These are phyloP conservation scores for Drosophila limbata DNA, from an alignment of 2,888 invertebrate genomes.

Conservation along the genomic window DNA sequence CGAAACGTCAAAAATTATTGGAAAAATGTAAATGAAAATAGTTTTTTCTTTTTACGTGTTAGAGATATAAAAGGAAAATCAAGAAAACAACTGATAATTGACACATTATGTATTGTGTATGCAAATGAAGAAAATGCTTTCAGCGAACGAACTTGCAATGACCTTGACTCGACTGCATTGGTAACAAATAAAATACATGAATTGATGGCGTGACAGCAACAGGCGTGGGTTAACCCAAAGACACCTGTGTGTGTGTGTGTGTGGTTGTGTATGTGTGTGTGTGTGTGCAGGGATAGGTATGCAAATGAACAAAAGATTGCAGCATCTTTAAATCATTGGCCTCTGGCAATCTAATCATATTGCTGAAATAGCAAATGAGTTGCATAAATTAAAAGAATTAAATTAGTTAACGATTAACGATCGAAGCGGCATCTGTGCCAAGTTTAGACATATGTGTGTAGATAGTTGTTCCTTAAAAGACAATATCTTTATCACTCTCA, in stretches of 20 bases:
- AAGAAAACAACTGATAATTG: conserved; percentile 15
- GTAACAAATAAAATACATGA: conserved; percentile 1
- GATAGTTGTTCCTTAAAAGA: background rate
- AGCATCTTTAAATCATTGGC: conserved; percentile 9
- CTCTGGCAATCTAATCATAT: conserved; percentile 9
- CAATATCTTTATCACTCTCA: background rate
- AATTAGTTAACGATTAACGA: background rate
- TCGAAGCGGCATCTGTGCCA: background rate
- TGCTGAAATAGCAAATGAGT: conserved; percentile 8
- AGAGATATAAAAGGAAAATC: background rate
- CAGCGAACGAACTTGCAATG: conserved; percentile 33
- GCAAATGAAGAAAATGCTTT: conserved; percentile 29
- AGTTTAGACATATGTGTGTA: background rate
- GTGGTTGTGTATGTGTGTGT: background rate
- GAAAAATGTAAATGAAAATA: conserved; percentile 69
- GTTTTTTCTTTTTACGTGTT: conserved; percentile 4
- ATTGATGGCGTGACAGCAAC: conserved; percentile 2
- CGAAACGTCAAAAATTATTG: conserved; percentile 32
- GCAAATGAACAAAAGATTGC: conserved; percentile 16
- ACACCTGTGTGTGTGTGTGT: background rate
- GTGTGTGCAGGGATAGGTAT: background rate
- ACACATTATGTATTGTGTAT: conserved; percentile 8
- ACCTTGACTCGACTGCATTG: conserved; percentile 44
- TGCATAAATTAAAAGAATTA: conserved; percentile 15
- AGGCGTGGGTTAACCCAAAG: conserved; percentile 18